Percentiles rank a stretch among this genome's conserved stretches.
These are phyloP conservation scores for Tyrophagus putrescentiae DNA, from an alignment of 1,140 invertebrate species.

Conservation along the genomic window DNA sequence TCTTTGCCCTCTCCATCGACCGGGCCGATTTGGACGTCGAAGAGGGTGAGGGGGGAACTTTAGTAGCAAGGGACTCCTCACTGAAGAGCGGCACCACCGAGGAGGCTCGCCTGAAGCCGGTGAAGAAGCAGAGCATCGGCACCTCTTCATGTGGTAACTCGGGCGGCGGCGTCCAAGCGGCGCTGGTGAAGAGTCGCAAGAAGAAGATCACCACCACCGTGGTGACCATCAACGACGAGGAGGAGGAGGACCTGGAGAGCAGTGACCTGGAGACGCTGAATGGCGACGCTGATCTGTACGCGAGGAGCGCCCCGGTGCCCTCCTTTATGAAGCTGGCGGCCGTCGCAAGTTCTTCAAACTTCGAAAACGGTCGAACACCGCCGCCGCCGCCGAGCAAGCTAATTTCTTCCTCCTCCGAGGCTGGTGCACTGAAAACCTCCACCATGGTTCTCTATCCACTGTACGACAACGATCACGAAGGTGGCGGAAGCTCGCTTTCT, in stretches of 20 bases:
- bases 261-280: constrained; percentile 28
- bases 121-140: too few species aligned
- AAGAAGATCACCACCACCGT: constrained; percentile 9
- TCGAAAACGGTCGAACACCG: background rate
- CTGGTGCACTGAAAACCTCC: background rate
- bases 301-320: constrained; percentile 42
- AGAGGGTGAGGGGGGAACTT: too few species aligned
- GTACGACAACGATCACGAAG: background rate
- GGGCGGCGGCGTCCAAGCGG: too few species aligned
- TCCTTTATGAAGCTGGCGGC: constrained; percentile 43
- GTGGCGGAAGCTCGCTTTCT: background rate
- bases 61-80: too few species aligned
- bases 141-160: too few species aligned
- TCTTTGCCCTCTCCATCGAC: constrained; percentile 79
- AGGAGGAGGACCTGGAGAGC: background rate
- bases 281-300: background rate
- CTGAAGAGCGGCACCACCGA: too few species aligned
- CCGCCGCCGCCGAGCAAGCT: background rate
- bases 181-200: background rate
- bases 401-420: background rate
- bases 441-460: background rate
- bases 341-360: background rate
- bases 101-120: too few species aligned
- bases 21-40: constrained; percentile 57
- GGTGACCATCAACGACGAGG: constrained; percentile 7